Base-by-base conservation (phyloP, 2,888 invertebrate species). In the Lycophotia porphyrea region DNA sequence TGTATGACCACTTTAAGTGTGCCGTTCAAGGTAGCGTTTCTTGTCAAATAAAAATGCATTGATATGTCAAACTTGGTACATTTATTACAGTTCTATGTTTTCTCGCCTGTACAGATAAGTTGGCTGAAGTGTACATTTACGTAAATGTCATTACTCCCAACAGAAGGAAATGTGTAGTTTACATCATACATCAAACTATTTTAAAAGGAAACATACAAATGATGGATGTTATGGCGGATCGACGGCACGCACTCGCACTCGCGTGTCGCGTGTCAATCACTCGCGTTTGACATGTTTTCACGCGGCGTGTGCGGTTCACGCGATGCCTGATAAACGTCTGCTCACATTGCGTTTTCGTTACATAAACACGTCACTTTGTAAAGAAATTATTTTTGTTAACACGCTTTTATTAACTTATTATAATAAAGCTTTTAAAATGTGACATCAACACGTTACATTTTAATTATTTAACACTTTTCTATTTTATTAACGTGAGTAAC, bases 201-300 rank as follows among this genome's bases (percentile, higher is more conserved):
- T 78, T 64, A 27, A 11, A 47, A 47, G 47, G 42, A 71, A 71
- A 58, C 52, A 65, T 42, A 69, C 39, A 60, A 78, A 52, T 71
- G 27, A 60, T 71, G 42, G 42, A 78, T 64, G 80, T 73, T 47
- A 47, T 61, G 42, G 34, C 71, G 71, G 34, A 21, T 60, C 11
- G 47, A 27, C 63, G 68, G 13, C 68, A 67, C 69, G 66, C 58
- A 60, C 52, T 64, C 52, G 63, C n/a, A 39, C 39, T 63, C 65
- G 69, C 52, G 64, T 49, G 55, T 52, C 49, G 49, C 31, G 69
- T 71, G 82, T 79, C 82, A 70, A 66, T 82, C 83, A 67, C 39
- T 65, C 39, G 39, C 27, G 72, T 70, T 82, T 75, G 79, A 72
- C 58, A 71, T 69, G 60, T 69, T 80, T 80, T 58, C 49, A 42